These are phyloP conservation scores for Smutsia gigantea DNA, from an alignment of 2,797 vertebrate genomes.

Conservation along the genomic window DNA sequence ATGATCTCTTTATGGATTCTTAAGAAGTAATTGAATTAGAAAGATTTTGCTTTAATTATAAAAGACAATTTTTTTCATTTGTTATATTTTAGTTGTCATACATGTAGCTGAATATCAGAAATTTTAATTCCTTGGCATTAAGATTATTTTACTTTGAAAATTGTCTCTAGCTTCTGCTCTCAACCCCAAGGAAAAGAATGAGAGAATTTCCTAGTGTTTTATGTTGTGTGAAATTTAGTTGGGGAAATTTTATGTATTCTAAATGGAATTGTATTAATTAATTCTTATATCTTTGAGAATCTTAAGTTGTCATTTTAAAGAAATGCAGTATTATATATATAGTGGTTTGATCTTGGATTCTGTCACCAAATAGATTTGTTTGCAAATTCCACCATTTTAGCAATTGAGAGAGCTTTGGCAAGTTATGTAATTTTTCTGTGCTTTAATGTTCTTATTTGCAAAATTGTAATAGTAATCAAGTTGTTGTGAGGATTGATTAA, in stretches of 20 bases:
- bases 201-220: conserved; percentile 27
- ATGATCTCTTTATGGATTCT: conserved; percentile 9
- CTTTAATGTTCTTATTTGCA: conserved; percentile 22
- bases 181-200: not conserved
- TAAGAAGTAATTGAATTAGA: conserved; percentile 30
- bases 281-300: conserved; percentile 3
- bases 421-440: conserved; percentile 16
- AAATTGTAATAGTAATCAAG: conserved; percentile 2
- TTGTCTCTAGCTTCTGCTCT: not conserved
- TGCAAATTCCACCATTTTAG: not conserved
- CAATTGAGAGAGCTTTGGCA: not conserved
- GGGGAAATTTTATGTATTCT: not conserved
- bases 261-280: not conserved
- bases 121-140: conserved; percentile 37
- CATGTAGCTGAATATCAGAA: conserved; percentile 47
- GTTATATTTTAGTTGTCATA: conserved; percentile 29
- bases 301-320: not conserved
- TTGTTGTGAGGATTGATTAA: not conserved
- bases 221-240: conserved; percentile 6
- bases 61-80: conserved; percentile 48
- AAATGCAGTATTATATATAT: not conserved
- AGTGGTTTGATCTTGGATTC: conserved; percentile 33
- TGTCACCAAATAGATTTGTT: conserved; percentile 9
- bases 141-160: conserved; percentile 43
- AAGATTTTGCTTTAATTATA: conserved; percentile 33